Evolutionary conservation across 2,797 vertebrate species (phyloP).

Genomic region (Brotula barbata): DNA sequence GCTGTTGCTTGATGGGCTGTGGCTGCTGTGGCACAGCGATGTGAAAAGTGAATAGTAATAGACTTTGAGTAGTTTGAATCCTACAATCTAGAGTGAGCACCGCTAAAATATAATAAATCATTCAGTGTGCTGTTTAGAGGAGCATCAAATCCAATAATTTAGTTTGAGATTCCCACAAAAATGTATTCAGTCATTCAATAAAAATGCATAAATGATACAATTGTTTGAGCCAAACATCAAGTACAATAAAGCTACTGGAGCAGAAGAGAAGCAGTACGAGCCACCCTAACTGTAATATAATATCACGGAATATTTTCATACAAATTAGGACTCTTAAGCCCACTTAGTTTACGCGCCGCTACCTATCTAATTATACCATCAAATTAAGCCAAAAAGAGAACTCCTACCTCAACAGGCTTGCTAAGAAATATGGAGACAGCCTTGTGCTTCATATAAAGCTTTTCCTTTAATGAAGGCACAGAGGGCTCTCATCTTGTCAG

Average conservation of each 20-base stretch:
- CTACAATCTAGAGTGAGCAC: conserved; percentile 13
- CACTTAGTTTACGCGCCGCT: conserved; percentile 59
- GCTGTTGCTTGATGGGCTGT: conserved; percentile 60
- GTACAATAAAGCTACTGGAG: conserved; percentile 18
- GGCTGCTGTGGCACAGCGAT: conserved; percentile 40
- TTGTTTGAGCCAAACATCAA: conserved; percentile 1
- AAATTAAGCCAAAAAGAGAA: conserved; percentile 49
- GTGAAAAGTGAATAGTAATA: conserved; percentile 36
- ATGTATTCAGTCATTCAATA: not conserved
- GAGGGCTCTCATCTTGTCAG: not conserved
- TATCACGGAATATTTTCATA: conserved; percentile 62
- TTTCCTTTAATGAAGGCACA: conserved; percentile 6
- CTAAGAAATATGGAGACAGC: not conserved
- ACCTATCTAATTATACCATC: conserved; percentile 63
- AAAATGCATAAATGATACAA: not conserved
- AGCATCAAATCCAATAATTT: not conserved
- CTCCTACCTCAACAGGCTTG: conserved; percentile 3
- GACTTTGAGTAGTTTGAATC: conserved; percentile 17
- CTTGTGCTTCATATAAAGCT: not conserved
- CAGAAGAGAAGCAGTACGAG: conserved; percentile 37
- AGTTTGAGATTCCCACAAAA: not conserved
- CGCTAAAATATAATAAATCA: not conserved
- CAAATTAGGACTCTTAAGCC: conserved; percentile 59
- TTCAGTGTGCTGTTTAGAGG: not conserved
- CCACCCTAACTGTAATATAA: conserved; percentile 48